Base-by-base conservation (phyloP, 1,140 invertebrate genomes). In the Nymphalis io region DNA sequence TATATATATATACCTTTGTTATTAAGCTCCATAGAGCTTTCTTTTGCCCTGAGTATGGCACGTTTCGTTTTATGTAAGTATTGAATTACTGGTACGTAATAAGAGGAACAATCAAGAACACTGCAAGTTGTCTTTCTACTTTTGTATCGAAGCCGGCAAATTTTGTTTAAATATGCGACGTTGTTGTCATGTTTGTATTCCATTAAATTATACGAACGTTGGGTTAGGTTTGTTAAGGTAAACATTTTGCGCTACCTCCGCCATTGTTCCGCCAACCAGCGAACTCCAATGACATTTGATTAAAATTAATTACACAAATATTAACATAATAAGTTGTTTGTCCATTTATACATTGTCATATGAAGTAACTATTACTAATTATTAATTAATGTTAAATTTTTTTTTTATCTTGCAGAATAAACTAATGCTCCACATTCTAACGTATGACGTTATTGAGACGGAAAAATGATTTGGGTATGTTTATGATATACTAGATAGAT, bases 381-480 rank as follows among this genome's bases (percentile, higher is more conserved):
- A 42, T 16, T 8, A 8, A 38, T n/a, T 51, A 51, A 51, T 51
- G 12, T 20, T 55, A 33, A 55, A 63, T 63, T 60, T 71, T 67
- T 40, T 44, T 75, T 80, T 85, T n/a, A n/a, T n/a, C 82, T 90
- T 88, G 21, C 84, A 90, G 88, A 78, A 80, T 72, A 67, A 75
- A 55, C 78, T 70, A 81, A 88, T 88, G 86, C 59, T 81, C 79
- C 60, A 64, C 27, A 40, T 40, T 33, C n/a, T 59, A 67, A 61
- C 60, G 63, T 15, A 68, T 70, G 73, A 61, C 60, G 67, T 20
- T 42, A 79, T 33, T 27, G 65, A 72, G 62, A 70, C 72, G 71
- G 77, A 78, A 87, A 72, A 67, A 90, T 90, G 88, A 90, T 74
- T 82, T 83, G 83, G 86, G 88, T 90, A 72, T 81, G 82, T 82